Evolutionary conservation across 2,888 invertebrate species (phyloP).

Genomic region (Acronicta leporina): DNA sequence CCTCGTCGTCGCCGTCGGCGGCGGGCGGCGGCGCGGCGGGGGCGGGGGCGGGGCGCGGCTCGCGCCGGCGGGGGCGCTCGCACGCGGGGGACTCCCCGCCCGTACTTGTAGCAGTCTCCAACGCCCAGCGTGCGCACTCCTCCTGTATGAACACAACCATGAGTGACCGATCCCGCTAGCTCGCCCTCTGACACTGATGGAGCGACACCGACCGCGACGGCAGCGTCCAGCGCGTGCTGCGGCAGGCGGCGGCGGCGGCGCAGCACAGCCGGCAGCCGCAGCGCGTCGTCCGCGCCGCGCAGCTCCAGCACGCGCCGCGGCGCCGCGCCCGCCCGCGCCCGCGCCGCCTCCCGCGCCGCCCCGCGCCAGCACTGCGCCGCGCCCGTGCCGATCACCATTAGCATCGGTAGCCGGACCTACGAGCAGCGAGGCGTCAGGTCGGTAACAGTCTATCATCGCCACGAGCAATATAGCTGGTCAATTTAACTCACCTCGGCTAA

Average conservation of each 20-base stretch:
- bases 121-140: conserved; percentile 74
- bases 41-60: conserved; percentile 5
- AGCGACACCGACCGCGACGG: conserved; percentile 69
- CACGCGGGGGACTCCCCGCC: conserved; percentile 9
- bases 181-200: neutral
- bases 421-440: neutral
- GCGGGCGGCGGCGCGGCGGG: conserved; percentile 10
- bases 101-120: conserved; percentile 56
- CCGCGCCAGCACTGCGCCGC: conserved; percentile 81
- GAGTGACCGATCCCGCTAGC: conserved; percentile 11
- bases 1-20: conserved; percentile 50
- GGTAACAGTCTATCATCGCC: too few relatives aligned
- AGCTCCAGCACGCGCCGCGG: conserved; percentile 88
- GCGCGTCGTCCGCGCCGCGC: conserved; percentile 91
- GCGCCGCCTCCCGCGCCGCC: conserved; percentile 58
- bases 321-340: conserved; percentile 86
- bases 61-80: conserved; percentile 18
- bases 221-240: conserved; percentile 92
- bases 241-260: conserved; percentile 90
- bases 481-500: conserved; percentile 68
- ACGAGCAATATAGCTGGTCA: too few relatives aligned
- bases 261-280: conserved; percentile 89
- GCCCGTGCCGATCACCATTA: conserved; percentile 91
- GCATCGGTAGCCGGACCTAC: conserved; percentile 50
- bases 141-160: conserved; percentile 60